Conservation (phyloP, 2,113 vertebrate genomes). For the Rhynchomys soricoides region DNA sequence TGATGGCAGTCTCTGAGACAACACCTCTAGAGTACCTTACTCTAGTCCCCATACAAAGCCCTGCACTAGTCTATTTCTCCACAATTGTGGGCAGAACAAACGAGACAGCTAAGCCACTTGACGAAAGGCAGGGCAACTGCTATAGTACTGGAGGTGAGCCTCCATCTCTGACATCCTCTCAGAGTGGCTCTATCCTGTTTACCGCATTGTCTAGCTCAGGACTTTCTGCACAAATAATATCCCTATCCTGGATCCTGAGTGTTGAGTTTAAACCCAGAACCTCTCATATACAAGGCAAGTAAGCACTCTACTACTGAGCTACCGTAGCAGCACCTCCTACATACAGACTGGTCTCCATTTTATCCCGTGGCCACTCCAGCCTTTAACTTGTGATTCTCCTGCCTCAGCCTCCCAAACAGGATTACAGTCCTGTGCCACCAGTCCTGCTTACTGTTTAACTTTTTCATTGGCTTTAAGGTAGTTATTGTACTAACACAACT, state of each 20-base stretch:
- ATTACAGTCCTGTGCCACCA: neutral
- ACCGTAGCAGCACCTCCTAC: neutral
- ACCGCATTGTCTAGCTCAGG: neutral
- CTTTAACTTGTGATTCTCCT: neutral
- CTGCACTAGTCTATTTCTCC: neutral
- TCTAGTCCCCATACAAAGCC: neutral
- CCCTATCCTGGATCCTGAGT: neutral
- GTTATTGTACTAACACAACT: neutral
- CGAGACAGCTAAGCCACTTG: accelerated
- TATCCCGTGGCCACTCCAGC: too few species aligned
- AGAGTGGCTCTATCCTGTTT: accelerated
- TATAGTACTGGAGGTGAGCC: accelerated
- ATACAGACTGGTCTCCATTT: too few species aligned
- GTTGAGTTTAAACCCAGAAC: neutral
- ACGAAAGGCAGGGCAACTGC: neutral
- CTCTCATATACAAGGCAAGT: neutral
- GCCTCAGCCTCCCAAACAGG: neutral
- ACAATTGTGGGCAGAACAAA: too few species aligned
- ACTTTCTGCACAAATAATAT: neutral
- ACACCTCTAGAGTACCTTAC: neutral
- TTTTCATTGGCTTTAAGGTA: neutral
- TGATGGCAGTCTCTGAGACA: neutral
- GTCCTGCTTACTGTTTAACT: neutral
- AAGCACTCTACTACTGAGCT: neutral
- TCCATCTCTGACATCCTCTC: neutral